A percentile compares a stretch with the other conserved stretches of the same genome.
phyloP scores from a whole-genome alignment of 2,113 vertebrate species.

The Pogonocichla stellata region DNA sequence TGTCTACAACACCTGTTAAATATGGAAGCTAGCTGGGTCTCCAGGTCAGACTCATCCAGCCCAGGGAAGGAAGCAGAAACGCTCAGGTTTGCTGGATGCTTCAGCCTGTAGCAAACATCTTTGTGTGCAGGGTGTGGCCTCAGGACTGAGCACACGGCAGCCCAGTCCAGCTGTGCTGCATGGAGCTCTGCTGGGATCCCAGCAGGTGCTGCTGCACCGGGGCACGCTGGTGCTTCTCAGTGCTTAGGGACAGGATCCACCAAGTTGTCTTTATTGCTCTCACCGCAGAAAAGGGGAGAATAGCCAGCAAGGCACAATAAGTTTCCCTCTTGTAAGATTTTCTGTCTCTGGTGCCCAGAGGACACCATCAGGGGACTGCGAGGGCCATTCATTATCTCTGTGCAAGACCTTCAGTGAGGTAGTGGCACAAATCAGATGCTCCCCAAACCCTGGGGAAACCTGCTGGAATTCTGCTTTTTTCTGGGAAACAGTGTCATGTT shows the following conservation, averaged over 20 bases:
- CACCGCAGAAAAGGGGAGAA: neutral
- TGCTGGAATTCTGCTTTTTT: neutral
- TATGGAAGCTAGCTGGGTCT: neutral
- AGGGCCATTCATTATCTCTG: neutral
- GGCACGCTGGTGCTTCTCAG: neutral
- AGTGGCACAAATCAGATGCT: neutral
- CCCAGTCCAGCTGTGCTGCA: neutral
- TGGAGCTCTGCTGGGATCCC: neutral
- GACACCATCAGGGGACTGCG: neutral
- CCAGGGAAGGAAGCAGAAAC: neutral
- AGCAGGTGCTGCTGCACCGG: accelerated
- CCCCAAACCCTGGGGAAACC: neutral
- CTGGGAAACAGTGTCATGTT: neutral
- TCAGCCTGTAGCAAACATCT: neutral
- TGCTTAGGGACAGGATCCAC: neutral
- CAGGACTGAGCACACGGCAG: neutral
- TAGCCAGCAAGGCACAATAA: neutral
- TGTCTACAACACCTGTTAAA: neutral
- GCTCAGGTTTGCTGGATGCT: neutral
- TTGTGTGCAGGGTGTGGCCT: neutral
- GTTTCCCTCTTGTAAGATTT: neutral
- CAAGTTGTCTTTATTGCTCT: neutral
- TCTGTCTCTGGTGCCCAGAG: neutral
- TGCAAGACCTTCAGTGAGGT: neutral
- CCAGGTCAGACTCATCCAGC: neutral